Evolutionary conservation across 2,888 invertebrate species (phyloP).

Genomic region (Altica lythri): DNA sequence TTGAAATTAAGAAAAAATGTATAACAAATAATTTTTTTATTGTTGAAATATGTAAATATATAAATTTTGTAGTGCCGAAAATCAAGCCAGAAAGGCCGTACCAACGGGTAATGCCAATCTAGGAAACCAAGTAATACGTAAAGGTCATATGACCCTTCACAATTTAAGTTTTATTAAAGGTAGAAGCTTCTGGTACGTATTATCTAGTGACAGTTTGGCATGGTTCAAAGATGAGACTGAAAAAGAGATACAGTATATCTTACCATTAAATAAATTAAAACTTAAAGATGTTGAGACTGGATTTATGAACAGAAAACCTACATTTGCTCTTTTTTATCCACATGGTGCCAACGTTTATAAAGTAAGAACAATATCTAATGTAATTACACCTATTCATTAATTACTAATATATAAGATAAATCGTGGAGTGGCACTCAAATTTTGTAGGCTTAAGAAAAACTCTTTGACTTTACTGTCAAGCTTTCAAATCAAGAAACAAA

Average conservation of each 20-base stretch:
- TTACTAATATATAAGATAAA: too few species aligned
- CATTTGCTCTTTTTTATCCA: constrained; percentile 97
- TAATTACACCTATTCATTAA: too few species aligned
- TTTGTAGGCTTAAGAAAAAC: too few species aligned
- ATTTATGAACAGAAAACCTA: constrained; percentile 96
- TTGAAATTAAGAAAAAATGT: neutral
- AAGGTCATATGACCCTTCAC: constrained; percentile 98
- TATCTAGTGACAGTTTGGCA: constrained; percentile 96
- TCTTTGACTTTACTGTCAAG: too few species aligned
- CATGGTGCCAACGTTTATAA: constrained; percentile 95
- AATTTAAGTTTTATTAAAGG: constrained; percentile 98
- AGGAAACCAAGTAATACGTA: constrained; percentile 97
- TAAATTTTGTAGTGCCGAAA: constrained; percentile 88
- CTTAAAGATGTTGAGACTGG: constrained; percentile 95
- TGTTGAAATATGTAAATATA: neutral
- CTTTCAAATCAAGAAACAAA: too few species aligned
- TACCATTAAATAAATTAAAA: constrained; percentile 95
- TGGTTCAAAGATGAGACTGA: constrained; percentile 94
- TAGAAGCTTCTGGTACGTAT: constrained; percentile 94
- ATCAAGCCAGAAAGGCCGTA: constrained; percentile 83
- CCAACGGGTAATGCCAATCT: constrained; percentile 90
- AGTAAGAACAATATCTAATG: too few species aligned
- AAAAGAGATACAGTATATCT: constrained; percentile 99
- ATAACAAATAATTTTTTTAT: too few species aligned
- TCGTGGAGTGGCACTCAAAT: too few species aligned